Evolutionary conservation across 2,797 vertebrate species (phyloP), one percentile per base, ranked within the genome.

Genomic region (Cryptoblepharus egeriae): DNA sequence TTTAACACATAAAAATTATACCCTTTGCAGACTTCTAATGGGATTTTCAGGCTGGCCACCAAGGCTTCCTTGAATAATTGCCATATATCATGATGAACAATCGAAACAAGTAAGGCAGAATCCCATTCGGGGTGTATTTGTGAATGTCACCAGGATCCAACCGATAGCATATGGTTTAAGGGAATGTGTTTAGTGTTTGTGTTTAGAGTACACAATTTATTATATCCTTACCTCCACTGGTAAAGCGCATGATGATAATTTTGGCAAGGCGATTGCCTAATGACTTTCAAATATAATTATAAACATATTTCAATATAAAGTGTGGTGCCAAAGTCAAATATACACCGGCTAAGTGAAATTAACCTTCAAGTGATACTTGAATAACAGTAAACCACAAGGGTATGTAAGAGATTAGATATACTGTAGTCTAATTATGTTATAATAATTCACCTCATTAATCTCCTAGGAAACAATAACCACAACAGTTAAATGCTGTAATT

Each of bases 391-490:
- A 94, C 93, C 64, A 85, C 87, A 92, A 93, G 93, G 91, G 93
- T 94, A 93, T 91, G 77, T 90, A 93, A 91, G 88, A 95, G 94
- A 95, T 95, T 94, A 95, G 94, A 96, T 93, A 93, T 87, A 95
- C 89, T 89, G 88, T 85, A 90, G 91, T 93, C 92, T 94, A 96
- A 96, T 96, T 94, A 95, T 90, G 92, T 94, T 94, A 95, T 93
- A 96, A 95, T 94, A 95, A 94, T 95, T 95, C 94, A 95, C 94
- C 92, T 95, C 95, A 96, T 96, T 96, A 95, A 95, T 96, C 95
- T 96, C 94, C 93, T 91, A 94, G 93, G 95, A 96, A 95, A 95
- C 93, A 96, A 95, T 94, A 95, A 94, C 37, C 86, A 94, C 95
- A 96, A 95, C 91, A 94, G 90, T 92, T 94, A 95, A 95, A 95